phyloP scores from a whole-genome alignment of 2,888 invertebrate species.

The Cantharis lateralis region DNA sequence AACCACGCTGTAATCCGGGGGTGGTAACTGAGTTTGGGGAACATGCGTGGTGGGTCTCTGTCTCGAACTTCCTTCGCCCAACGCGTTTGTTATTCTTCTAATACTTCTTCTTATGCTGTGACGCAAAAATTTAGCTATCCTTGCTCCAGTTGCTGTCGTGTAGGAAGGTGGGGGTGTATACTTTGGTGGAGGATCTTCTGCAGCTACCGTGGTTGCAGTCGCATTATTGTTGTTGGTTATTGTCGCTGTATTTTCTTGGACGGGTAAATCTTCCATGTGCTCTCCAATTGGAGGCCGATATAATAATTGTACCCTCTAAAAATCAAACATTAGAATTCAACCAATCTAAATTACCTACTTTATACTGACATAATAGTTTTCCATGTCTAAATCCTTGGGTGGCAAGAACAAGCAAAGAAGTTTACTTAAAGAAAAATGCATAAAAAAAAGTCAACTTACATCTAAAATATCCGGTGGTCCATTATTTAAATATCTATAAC shows the following conservation, averaged over 20 bases:
- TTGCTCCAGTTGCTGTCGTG: conserved; percentile 87
- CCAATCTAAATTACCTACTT: background rate
- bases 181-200: conserved; percentile 85
- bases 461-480: conserved; percentile 88
- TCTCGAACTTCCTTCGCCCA: conserved; percentile 56
- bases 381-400: conserved; percentile 30
- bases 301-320: conserved; percentile 79
- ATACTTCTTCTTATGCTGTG: conserved; percentile 81
- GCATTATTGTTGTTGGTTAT: conserved; percentile 42
- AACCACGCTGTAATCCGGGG: conserved; percentile 67
- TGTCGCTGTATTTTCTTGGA: conserved; percentile 44
- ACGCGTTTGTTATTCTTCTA: conserved; percentile 65
- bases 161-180: conserved; percentile 94
- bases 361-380: conserved; percentile 34
- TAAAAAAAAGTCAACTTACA: conserved; percentile 60
- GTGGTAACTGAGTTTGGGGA: conserved; percentile 55
- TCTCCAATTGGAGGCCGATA: conserved; percentile 74
- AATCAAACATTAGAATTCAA: conserved; percentile 39
- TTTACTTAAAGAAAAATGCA: background rate
- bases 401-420: background rate
- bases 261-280: conserved; percentile 55
- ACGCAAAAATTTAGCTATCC: conserved; percentile 74
- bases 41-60: conserved; percentile 23
- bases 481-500: conserved; percentile 76
- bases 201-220: conserved; percentile 43